A percentile compares a stretch with the other conserved stretches of the same genome.
Evolutionary conservation across 64 coral and sea anemone species (phyloP).

Genomic region (Catalaphyllia jardinei): DNA sequence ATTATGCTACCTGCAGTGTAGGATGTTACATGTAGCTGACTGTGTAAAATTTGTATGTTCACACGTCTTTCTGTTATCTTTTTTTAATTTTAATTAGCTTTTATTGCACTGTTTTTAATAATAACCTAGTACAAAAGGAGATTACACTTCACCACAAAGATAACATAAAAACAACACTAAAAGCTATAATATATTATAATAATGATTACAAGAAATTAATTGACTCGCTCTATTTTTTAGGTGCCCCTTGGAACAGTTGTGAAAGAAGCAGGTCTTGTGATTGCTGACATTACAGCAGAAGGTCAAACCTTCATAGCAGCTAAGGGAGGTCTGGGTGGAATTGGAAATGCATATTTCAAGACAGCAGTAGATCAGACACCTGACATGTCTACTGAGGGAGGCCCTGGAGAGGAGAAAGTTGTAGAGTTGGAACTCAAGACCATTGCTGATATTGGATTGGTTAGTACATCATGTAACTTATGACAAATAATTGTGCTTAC

Average conservation of each 20-base stretch:
- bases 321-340: conserved; percentile 76
- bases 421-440: conserved; percentile 95
- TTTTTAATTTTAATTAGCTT: too few relatives aligned
- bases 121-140: too few relatives aligned
- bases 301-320: conserved; percentile 69
- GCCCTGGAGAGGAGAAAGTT: conserved; percentile 85
- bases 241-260: conserved; percentile 92
- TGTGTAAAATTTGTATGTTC: too few relatives aligned
- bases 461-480: conserved; percentile 49
- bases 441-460: conserved; percentile 97
- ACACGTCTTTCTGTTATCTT: too few relatives aligned
- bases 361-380: conserved; percentile 76
- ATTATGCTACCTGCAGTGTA: too few relatives aligned
- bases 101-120: too few relatives aligned
- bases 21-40: too few relatives aligned
- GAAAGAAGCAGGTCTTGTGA: conserved; percentile 34
- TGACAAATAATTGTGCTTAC: neutral
- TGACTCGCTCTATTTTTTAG: neutral
- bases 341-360: conserved; percentile 94
- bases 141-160: too few relatives aligned
- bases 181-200: neutral
- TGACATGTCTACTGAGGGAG: conserved; percentile 57
- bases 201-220: neutral
- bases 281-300: conserved; percentile 77
- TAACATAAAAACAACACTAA: too few relatives aligned